A percentile compares a stretch with the other conserved stretches of the same genome.
Evolutionary conservation across 1,140 invertebrate genomes (phyloP).

Genomic region (Pinna nobilis): DNA sequence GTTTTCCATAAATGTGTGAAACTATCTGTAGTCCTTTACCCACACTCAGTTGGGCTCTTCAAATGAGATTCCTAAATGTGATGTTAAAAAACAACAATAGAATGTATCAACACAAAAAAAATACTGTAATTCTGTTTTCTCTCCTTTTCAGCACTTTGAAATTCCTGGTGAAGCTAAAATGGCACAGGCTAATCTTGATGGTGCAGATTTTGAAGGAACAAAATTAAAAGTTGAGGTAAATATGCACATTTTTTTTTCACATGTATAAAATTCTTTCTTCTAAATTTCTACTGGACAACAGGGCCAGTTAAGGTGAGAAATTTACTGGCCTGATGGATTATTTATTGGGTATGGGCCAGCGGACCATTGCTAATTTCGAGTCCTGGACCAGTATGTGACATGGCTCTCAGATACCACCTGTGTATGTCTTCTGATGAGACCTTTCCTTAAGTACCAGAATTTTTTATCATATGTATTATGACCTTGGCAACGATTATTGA

Average conservation of each 20-base stretch:
- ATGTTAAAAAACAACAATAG: background rate
- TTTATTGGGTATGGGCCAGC: too few species aligned
- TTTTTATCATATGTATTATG: background rate
- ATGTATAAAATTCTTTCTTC: slow-evolving; percentile 83
- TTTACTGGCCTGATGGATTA: too few species aligned
- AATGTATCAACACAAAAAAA: background rate
- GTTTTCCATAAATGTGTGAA: background rate
- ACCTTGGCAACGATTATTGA: too few species aligned
- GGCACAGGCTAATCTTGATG: slow-evolving; percentile 94
- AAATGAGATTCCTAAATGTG: background rate
- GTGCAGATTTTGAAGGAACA: slow-evolving; percentile 88
- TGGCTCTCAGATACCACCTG: too few species aligned
- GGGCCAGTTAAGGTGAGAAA: too few species aligned
- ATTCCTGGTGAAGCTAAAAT: slow-evolving; percentile 92
- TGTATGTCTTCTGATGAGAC: too few species aligned
- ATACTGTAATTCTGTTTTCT: background rate
- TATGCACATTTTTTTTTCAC: slow-evolving; percentile 73
- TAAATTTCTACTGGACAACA: slow-evolving; percentile 80
- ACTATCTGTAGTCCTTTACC: background rate
- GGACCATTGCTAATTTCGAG: too few species aligned
- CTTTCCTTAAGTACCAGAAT: too few species aligned
- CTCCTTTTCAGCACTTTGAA: slow-evolving; percentile 87
- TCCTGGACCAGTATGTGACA: too few species aligned
- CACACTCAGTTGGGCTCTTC: background rate
- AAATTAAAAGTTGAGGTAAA: slow-evolving; percentile 91